phyloP scores from a whole-genome alignment of 1,140 invertebrate genomes.

The Aphis gossypii region DNA sequence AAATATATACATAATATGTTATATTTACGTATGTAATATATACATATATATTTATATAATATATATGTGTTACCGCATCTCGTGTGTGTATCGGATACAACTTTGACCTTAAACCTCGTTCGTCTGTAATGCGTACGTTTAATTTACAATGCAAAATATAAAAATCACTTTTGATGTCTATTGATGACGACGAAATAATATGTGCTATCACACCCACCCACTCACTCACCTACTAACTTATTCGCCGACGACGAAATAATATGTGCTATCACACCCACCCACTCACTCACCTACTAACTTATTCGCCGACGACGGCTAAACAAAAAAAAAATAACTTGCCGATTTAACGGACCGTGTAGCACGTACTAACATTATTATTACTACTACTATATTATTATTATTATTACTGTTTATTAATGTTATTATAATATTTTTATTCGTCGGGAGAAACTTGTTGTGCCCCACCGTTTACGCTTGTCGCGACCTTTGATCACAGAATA shows the following conservation, averaged over 20 bases:
- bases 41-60: neutral
- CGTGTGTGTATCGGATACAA: conserved; percentile 1
- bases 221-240: neutral
- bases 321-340: neutral
- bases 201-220: neutral
- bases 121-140: neutral
- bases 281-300: neutral
- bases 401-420: conserved; percentile 12
- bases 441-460: neutral
- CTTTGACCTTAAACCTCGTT: neutral
- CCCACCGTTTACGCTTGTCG: neutral
- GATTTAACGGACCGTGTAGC: neutral
- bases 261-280: neutral
- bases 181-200: neutral
- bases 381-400: neutral
- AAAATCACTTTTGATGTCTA: neutral
- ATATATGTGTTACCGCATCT: neutral
- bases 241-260: neutral
- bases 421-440: neutral
- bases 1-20: neutral
- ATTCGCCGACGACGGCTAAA: neutral
- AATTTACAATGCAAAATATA: neutral
- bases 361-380: neutral
- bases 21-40: neutral
- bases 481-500: neutral